Percentiles rank a stretch among this genome's conserved stretches.
Evolutionary conservation across 2,888 invertebrate species (phyloP).

Genomic region (Orthosia cruda): DNA sequence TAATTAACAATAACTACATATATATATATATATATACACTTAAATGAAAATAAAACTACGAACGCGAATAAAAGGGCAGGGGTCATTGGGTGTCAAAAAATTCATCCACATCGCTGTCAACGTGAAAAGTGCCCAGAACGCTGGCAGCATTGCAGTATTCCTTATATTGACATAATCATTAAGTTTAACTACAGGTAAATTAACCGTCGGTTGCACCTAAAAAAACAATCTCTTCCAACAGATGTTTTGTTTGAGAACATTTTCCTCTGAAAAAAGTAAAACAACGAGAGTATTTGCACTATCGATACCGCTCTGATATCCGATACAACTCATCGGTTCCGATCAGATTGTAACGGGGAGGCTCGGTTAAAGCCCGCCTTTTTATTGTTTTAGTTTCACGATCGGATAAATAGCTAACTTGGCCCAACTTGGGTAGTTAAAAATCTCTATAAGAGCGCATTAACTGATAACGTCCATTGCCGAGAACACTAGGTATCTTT

Average conservation of each 20-base stretch:
- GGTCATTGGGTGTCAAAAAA: no score
- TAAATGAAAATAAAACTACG: no score
- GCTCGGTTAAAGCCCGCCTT: constrained; percentile 34
- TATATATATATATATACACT: no score
- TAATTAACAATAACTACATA: no score
- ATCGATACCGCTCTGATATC: constrained; percentile 38
- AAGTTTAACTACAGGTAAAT: no score
- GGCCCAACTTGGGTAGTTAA: neutral
- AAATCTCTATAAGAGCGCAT: neutral
- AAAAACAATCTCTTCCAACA: neutral
- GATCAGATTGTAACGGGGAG: constrained; percentile 55
- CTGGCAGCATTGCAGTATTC: no score
- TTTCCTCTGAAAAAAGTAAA: constrained; percentile 17
- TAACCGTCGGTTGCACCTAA: neutral
- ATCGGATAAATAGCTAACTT: constrained; percentile 33
- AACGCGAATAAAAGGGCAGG: no score
- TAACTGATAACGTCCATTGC: neutral
- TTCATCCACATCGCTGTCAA: no score
- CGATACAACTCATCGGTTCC: constrained; percentile 32
- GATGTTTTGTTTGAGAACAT: neutral
- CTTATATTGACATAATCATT: no score
- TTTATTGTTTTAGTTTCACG: constrained; percentile 42
- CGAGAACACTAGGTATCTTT: neutral
- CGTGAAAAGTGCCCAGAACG: no score
- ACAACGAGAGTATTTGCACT: constrained; percentile 29